Conservation (phyloP, 1,140 invertebrate species). For the Propsilocerus akamusi region DNA sequence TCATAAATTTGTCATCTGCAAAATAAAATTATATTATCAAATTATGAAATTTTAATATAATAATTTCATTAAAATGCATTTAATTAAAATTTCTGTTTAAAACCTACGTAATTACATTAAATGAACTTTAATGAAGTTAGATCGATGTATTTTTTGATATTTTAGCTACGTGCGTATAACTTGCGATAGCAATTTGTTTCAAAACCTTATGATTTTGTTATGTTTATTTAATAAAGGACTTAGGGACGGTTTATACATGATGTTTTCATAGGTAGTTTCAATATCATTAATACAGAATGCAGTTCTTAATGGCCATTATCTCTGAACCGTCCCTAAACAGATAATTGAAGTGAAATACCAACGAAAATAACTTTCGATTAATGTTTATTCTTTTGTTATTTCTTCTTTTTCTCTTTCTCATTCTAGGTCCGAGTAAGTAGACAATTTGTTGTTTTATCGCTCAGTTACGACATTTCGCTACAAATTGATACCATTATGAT, state of each 20-base stretch:
- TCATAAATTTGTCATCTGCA: too few relatives aligned
- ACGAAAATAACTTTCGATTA: too few relatives aligned
- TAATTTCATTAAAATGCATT: too few relatives aligned
- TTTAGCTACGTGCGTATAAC: too few relatives aligned
- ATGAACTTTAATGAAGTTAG: too few relatives aligned
- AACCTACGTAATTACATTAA: too few relatives aligned
- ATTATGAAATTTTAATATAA: too few relatives aligned
- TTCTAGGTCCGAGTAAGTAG: conserved; percentile 1
- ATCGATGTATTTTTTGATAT: too few relatives aligned
- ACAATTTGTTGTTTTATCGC: background rate
- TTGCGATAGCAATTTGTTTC: background rate
- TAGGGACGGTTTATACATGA: background rate
- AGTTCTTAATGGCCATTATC: background rate
- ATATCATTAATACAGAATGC: background rate
- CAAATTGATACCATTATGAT: background rate
- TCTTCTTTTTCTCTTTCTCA: background rate
- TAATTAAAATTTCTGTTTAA: too few relatives aligned
- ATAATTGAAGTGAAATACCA: background rate
- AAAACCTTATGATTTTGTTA: background rate
- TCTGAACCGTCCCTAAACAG: background rate
- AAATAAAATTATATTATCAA: too few relatives aligned
- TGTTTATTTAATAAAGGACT: background rate
- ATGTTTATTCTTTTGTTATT: background rate
- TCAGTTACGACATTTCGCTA: background rate
- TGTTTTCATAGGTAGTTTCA: background rate